Evolutionary conservation across 2,888 invertebrate species (phyloP).

Genomic region (Macropis europaea): DNA sequence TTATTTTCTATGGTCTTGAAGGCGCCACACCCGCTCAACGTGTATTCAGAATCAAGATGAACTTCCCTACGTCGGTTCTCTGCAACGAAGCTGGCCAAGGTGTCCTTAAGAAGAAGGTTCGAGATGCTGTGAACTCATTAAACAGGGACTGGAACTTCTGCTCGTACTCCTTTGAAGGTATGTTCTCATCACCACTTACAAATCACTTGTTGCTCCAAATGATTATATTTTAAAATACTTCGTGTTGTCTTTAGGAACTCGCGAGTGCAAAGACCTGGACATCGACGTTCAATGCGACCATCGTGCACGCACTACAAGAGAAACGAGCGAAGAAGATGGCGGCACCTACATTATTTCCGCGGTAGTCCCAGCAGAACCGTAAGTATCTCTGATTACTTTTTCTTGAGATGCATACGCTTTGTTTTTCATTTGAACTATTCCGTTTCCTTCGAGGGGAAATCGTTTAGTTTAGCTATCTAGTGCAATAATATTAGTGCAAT

Average conservation of each 20-base stretch:
- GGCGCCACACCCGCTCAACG: slow-evolving; percentile 95
- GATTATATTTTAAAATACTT: background rate
- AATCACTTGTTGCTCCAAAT: background rate
- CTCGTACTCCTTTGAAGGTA: slow-evolving; percentile 92
- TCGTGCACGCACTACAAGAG: slow-evolving; percentile 81
- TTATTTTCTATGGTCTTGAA: slow-evolving; percentile 72
- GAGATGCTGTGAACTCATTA: slow-evolving; percentile 92
- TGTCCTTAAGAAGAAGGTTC: slow-evolving; percentile 93
- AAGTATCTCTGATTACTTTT: slow-evolving; percentile 79
- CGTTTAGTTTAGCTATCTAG: background rate
- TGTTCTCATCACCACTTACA: slow-evolving; percentile 36
- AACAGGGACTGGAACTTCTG: slow-evolving; percentile 99
- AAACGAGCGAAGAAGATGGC: slow-evolving; percentile 84
- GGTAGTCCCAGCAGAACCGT: slow-evolving; percentile 92
- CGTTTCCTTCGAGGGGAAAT: background rate
- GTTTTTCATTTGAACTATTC: background rate
- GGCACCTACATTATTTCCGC: slow-evolving; percentile 92
- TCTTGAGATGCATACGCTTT: background rate
- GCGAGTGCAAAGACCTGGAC: slow-evolving; percentile 93
- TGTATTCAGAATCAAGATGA: slow-evolving; percentile 95
- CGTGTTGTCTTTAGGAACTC: slow-evolving; percentile 81
- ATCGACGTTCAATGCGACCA: slow-evolving; percentile 96
- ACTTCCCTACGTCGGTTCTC: slow-evolving; percentile 97
- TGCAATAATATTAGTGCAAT: background rate
- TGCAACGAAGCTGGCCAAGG: slow-evolving; percentile 98